Conservation (phyloP, 2,113 vertebrate genomes). For the Salvelinus sp. region DNA sequence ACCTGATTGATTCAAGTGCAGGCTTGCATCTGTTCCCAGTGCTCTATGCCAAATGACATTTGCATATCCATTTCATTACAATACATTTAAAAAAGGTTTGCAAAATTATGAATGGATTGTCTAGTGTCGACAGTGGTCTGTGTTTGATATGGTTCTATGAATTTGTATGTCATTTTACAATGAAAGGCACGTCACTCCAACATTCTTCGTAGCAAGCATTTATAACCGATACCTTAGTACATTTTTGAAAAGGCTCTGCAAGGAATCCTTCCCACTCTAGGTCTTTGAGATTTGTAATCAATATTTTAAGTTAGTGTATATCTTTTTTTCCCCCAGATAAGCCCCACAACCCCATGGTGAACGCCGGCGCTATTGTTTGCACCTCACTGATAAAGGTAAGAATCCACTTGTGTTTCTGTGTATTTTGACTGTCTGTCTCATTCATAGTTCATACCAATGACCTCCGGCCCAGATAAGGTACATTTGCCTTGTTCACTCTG, state of each 20-base stretch:
- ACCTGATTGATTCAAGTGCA: no score
- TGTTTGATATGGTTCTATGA: constrained; percentile 32
- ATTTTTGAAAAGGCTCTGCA: no score
- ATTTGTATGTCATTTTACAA: background rate
- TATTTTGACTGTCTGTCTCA: constrained; percentile 5
- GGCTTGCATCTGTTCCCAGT: no score
- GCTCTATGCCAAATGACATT: no score
- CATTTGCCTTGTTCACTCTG: constrained; percentile 1
- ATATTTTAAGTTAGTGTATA: background rate
- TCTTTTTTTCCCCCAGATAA: background rate
- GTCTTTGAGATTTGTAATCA: background rate
- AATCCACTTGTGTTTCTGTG: background rate
- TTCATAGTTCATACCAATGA: constrained; percentile 7
- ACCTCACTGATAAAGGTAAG: constrained; percentile 98
- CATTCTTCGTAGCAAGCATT: background rate
- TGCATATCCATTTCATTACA: no score
- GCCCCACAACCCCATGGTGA: constrained; percentile 84
- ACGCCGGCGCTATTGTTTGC: constrained; percentile 95
- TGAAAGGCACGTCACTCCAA: background rate
- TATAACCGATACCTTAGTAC: no score
- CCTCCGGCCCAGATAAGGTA: constrained; percentile 10
- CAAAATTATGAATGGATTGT: no score
- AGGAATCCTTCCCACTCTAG: background rate
- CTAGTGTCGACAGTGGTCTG: no score
- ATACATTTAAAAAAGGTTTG: no score